phyloP scores from a whole-genome alignment of 2,888 invertebrate species.

The Lucinisca nassula region DNA sequence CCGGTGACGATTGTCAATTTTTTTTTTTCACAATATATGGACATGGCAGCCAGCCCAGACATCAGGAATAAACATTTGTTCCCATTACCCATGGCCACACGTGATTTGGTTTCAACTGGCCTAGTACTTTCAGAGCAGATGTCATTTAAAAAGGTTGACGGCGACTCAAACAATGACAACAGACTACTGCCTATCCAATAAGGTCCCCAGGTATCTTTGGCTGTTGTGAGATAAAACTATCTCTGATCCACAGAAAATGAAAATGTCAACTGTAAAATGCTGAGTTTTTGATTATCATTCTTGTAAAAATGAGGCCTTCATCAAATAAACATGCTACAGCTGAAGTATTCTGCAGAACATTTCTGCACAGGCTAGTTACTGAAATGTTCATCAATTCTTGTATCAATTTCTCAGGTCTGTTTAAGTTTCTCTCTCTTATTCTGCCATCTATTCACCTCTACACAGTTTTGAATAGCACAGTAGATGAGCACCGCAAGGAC shows the following conservation, averaged over 20 bases:
- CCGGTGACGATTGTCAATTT: no score
- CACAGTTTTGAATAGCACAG: conserved; percentile 75
- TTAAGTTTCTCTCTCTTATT: not conserved
- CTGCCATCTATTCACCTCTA: conserved; percentile 67
- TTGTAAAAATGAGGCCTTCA: no score
- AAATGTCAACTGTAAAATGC: no score
- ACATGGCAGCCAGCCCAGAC: not conserved
- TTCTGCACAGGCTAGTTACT: no score
- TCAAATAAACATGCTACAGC: no score
- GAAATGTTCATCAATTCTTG: no score
- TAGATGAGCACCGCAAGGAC: conserved; percentile 65
- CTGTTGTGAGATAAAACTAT: not conserved
- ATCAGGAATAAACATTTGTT: not conserved
- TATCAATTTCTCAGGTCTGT: not conserved
- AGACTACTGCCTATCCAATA: not conserved
- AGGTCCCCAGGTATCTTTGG: not conserved
- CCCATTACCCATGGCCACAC: not conserved
- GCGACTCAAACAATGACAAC: not conserved
- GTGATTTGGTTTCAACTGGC: not conserved
- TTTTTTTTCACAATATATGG: not conserved
- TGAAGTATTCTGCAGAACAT: no score
- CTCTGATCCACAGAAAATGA: no score
- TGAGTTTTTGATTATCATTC: no score
- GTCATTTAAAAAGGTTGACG: not conserved
- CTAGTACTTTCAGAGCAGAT: not conserved